Percentiles rank a stretch among this genome's conserved stretches.
phyloP scores from a whole-genome alignment of 2,797 vertebrate genomes.

The Sitta carolinensis region DNA sequence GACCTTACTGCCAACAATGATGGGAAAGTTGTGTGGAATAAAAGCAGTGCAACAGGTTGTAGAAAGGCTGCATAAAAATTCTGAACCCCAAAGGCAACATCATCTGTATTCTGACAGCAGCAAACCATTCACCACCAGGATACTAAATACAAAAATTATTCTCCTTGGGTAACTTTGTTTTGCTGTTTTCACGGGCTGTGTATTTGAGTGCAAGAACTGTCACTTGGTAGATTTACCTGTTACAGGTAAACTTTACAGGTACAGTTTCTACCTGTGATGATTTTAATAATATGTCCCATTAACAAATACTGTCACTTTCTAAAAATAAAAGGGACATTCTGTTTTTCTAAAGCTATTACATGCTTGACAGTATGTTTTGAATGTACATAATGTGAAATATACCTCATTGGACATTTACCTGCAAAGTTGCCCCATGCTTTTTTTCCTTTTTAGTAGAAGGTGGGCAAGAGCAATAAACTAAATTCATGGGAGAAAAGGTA shows the following conservation, averaged over 20 bases:
- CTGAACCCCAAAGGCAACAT: not conserved
- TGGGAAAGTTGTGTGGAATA: not conserved
- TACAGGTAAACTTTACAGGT: not conserved
- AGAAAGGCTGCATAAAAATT: not conserved
- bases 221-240: not conserved
- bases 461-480: not conserved
- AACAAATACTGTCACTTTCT: not conserved
- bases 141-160: not conserved
- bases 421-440: fast-evolving
- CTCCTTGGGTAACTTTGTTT: not conserved
- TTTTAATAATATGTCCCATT: not conserved
- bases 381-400: not conserved
- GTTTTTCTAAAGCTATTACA: not conserved
- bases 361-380: not conserved
- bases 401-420: not conserved
- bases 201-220: not conserved
- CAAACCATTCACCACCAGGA: not conserved
- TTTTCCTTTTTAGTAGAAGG: not conserved
- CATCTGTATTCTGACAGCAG: not conserved
- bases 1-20: not conserved
- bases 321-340: not conserved
- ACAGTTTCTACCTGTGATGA: not conserved
- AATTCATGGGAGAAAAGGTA: not conserved
- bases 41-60: not conserved
- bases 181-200: not conserved